These are phyloP conservation scores for Aphodius granarius DNA, from an alignment of 2,888 invertebrate species.

Conservation along the genomic window DNA sequence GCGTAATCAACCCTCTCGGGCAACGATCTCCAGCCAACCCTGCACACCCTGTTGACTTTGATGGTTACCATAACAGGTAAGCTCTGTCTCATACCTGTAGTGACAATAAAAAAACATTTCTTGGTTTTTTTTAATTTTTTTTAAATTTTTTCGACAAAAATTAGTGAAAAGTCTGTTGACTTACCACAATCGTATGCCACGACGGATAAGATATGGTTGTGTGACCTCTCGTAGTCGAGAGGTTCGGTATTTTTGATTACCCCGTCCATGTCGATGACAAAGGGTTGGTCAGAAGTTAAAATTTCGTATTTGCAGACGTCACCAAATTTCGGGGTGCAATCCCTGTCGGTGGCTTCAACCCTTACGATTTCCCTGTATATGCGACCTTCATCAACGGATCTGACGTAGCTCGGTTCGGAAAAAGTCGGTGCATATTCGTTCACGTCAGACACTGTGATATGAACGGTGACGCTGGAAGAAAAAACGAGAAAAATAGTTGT, in stretches of 20 bases:
- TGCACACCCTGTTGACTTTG: conserved; percentile 64
- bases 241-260: conserved; percentile 93
- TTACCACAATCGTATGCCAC: conserved; percentile 95
- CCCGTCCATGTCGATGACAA: conserved; percentile 90
- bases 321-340: conserved; percentile 93
- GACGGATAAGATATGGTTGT: conserved; percentile 95
- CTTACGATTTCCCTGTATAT: conserved; percentile 88
- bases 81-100: conserved; percentile 76
- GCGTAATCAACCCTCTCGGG: conserved; percentile 86
- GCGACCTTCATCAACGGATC: conserved; percentile 87
- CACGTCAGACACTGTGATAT: conserved; percentile 93
- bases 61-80: conserved; percentile 95
- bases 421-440: conserved; percentile 95
- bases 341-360: conserved; percentile 89
- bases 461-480: conserved; percentile 79
- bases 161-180: conserved; percentile 14
- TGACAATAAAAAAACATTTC: background rate
- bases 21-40: conserved; percentile 62
- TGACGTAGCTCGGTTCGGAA: conserved; percentile 86
- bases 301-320: conserved; percentile 98
- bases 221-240: conserved; percentile 87
- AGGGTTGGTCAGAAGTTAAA: conserved; percentile 86
- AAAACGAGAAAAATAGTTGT: conserved; percentile 8
- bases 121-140: background rate
- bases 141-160: background rate